Conservation (phyloP, 2,113 vertebrate genomes). For the Tursiops truncatus region DNA sequence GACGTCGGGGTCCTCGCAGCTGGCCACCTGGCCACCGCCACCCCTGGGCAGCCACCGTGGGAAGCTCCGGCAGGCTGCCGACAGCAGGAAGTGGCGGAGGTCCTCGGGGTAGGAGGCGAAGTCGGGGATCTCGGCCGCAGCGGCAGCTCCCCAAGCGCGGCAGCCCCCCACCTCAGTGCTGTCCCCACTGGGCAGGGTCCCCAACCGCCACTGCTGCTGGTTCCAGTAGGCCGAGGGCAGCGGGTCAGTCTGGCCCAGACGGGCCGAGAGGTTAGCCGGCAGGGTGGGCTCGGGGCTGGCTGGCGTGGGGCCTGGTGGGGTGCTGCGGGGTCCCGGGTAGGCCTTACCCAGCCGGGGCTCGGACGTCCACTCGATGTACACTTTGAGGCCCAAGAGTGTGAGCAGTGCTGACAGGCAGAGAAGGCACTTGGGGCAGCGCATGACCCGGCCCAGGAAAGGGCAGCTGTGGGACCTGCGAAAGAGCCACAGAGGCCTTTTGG, state of each 20-base stretch:
- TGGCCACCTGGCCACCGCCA: slow-evolving; percentile 27
- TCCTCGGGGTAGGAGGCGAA: slow-evolving; percentile 84
- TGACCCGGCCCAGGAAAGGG: slow-evolving; percentile 58
- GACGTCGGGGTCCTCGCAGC: background rate
- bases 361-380: slow-evolving; percentile 77
- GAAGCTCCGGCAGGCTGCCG: slow-evolving; percentile 88
- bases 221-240: slow-evolving; percentile 87
- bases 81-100: slow-evolving; percentile 87
- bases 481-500: slow-evolving; percentile 20
- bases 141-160: slow-evolving; percentile 25
- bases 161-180: slow-evolving; percentile 57
- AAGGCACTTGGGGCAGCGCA: slow-evolving; percentile 77
- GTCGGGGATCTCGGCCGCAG: slow-evolving; percentile 83
- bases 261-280: slow-evolving; percentile 32
- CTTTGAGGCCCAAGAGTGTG: slow-evolving; percentile 78
- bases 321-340: background rate
- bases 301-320: background rate
- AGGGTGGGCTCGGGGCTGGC: background rate
- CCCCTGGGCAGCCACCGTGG: slow-evolving; percentile 76
- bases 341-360: slow-evolving; percentile 47
- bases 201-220: slow-evolving; percentile 84
- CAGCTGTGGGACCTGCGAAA: background rate
- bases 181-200: slow-evolving; percentile 61
- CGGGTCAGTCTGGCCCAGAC: slow-evolving; percentile 58
- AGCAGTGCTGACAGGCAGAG: slow-evolving; percentile 77